A percentile compares a stretch with the other conserved stretches of the same genome.
Conservation (phyloP, 2,113 vertebrate species). For the Meles meles region DNA sequence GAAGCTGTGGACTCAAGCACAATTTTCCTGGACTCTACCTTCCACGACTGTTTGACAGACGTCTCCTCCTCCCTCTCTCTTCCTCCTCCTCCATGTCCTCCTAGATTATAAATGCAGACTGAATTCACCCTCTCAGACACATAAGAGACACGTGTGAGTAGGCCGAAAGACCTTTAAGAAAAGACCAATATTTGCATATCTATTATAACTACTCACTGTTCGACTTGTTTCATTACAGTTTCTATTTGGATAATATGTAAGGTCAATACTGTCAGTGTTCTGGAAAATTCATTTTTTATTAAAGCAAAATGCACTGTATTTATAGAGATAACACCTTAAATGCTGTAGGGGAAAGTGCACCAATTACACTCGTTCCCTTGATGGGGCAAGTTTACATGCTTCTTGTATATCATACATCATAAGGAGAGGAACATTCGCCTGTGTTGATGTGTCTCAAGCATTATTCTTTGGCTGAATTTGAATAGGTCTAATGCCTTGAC, state of each 20-base stretch:
- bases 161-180: constrained; percentile 87
- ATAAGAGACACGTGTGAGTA: constrained; percentile 81
- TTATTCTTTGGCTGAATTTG: not conserved
- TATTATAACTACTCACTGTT: constrained; percentile 86
- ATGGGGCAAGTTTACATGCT: not conserved
- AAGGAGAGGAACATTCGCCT: not conserved
- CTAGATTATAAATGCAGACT: constrained; percentile 75
- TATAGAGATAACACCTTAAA: constrained; percentile 74
- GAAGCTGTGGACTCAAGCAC: not conserved
- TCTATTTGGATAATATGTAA: constrained; percentile 89
- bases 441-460: not conserved
- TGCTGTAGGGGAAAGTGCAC: constrained; percentile 52
- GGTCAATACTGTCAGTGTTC: constrained; percentile 88
- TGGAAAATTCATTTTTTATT: constrained; percentile 88
- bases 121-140: constrained; percentile 63
- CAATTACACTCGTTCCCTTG: constrained; percentile 66
- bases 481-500: not conserved
- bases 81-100: not conserved
- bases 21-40: not conserved
- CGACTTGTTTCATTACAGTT: constrained; percentile 88
- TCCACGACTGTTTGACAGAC: not conserved
- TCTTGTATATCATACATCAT: not conserved
- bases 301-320: constrained; percentile 80
- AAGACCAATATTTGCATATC: constrained; percentile 91
- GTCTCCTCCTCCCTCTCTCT: not conserved